These are phyloP conservation scores for Trididemnum clinides DNA, from an alignment of 23 tunicate species.

Conservation along the genomic window DNA sequence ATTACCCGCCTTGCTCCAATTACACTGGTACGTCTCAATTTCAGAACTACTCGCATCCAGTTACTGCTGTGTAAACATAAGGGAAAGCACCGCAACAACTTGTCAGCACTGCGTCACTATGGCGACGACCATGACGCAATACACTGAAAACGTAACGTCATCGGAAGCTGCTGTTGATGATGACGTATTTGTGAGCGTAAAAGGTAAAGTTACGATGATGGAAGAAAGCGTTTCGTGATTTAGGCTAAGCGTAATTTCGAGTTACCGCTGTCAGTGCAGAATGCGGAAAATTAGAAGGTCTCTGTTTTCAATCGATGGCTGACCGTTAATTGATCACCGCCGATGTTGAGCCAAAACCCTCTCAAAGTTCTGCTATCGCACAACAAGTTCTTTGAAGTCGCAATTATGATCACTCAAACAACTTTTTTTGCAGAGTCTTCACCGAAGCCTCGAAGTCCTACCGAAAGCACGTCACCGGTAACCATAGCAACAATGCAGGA, in stretches of 20 bases:
- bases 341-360: no score
- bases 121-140: conserved; percentile 45
- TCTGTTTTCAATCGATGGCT: no score
- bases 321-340: no score
- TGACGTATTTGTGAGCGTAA: neutral
- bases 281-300: no score
- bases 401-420: no score
- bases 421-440: neutral
- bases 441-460: neutral
- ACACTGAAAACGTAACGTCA: neutral
- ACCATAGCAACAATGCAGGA: conserved; percentile 41
- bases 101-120: conserved; percentile 17
- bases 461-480: conserved; percentile 37
- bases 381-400: no score
- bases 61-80: neutral
- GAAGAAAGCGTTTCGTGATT: no score
- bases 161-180: neutral
- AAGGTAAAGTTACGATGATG: neutral
- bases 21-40: neutral
- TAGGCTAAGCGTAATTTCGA: no score
- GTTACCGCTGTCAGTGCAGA: no score
- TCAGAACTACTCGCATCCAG: neutral
- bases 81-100: neutral
- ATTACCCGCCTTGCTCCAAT: neutral
- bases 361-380: no score